phyloP scores from a whole-genome alignment of 2,113 vertebrate genomes.

The Alosa alosa region DNA sequence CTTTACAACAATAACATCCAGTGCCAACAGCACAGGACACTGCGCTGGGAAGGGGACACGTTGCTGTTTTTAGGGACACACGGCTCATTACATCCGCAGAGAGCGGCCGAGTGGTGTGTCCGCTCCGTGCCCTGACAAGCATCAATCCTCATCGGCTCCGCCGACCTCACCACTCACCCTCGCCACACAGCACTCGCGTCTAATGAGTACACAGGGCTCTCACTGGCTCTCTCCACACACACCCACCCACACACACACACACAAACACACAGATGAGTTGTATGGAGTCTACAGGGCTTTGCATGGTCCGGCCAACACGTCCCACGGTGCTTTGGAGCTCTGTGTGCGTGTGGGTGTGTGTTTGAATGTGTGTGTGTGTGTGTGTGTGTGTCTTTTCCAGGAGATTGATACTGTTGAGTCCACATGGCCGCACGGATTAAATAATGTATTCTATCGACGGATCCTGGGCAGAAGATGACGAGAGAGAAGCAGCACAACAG shows the following conservation, averaged over 20 bases:
- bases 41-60: background rate
- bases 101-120: background rate
- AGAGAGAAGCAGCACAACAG: background rate
- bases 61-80: background rate
- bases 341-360: too few relatives aligned
- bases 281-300: background rate
- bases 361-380: too few relatives aligned
- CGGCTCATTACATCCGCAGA: background rate
- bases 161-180: conserved; percentile 5
- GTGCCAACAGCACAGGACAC: background rate
- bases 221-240: background rate
- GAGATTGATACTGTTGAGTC: conserved; percentile 20
- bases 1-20: background rate
- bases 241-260: background rate
- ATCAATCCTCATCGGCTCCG: background rate
- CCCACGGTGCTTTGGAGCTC: background rate
- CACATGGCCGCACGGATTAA: background rate
- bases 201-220: conserved; percentile 1
- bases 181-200: background rate
- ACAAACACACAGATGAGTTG: background rate
- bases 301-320: background rate
- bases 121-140: background rate
- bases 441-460: background rate
- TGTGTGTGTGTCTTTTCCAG: background rate
- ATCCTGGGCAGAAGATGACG: background rate